Base-by-base conservation (phyloP, 2,888 invertebrate genomes). In the Punctoribates punctum region DNA sequence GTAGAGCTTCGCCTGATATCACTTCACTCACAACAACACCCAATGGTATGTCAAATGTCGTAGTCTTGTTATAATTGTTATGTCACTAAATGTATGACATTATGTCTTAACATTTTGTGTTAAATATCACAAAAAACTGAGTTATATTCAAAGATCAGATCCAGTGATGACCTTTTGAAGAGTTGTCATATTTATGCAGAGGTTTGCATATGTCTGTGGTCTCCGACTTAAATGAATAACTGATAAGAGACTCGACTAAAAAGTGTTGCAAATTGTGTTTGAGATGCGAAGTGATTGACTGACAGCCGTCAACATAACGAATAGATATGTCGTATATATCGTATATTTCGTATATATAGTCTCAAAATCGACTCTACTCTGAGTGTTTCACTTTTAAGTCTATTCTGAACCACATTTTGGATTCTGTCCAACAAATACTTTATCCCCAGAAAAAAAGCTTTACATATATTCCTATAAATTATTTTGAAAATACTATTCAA, bases 1-100 rank as follows among this genome's bases (percentile, higher is more conserved):
- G 60, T 60, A 60, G 60, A 60, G 60, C 60, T 60, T 60, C 60
- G 60, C 60, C 60, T 23, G 60, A 60, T 23, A 60, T 60, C 60
- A 60, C 60, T 60, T 60, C 23, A 60, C 60, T 60, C 25, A 60
- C 60, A 60, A 25, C 60, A 11, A 60, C 60, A 60, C 23, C 60
- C 60, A 60, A 60, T 60, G 60, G 60, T 60, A 60, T 60, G 60
- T 60, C 51, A 51, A 51, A 51, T 46, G 15, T 46, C 15, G 15
- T 8, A n/a, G 51, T 51, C 51, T n/a, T 51, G 15, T 51, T 51
- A 51, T 51, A 51, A n/a, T 51, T 51, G 15, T n/a, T 51, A 51
- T 51, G 51, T 51, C 51, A n/a, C n/a, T 4, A 3, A n/a, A 51
- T 51, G 15, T n/a, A 34, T 34, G n/a, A n/a, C 51, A n/a, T n/a